A percentile compares a stretch with the other conserved stretches of the same genome.
Evolutionary conservation across 2,797 vertebrate genomes (phyloP).

Genomic region (Enteromius argenteus): DNA sequence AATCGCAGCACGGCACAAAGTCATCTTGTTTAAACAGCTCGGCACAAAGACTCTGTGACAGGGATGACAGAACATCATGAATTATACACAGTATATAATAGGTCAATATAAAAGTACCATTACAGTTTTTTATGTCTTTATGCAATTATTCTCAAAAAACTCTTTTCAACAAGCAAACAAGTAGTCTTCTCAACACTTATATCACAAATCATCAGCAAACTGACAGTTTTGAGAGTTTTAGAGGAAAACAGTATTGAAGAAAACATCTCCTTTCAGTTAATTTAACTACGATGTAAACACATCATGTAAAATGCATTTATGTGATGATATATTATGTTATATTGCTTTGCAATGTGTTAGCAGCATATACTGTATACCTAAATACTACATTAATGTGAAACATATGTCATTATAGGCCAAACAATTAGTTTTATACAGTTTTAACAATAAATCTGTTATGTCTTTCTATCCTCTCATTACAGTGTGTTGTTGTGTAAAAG

Average conservation of each 20-base stretch:
- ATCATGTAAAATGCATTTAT: not conserved
- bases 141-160: not conserved
- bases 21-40: not conserved
- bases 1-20: constrained; percentile 19
- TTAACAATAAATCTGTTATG: not conserved
- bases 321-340: not conserved
- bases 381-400: not conserved
- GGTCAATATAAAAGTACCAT: not conserved
- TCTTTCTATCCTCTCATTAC: not conserved
- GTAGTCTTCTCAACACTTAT: not conserved
- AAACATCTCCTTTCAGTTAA: not conserved
- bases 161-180: not conserved
- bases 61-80: not conserved
- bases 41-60: constrained; percentile 34
- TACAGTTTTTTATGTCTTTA: not conserved
- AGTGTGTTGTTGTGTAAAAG: not conserved
- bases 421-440: not conserved
- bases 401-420: not conserved
- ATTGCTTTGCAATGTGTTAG: not conserved
- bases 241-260: not conserved
- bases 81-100: not conserved
- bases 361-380: not conserved
- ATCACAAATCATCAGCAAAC: not conserved
- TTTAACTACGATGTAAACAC: not conserved
- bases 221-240: not conserved